Evolutionary conservation across 2,888 invertebrate genomes (phyloP), one percentile per base, ranked within the genome.

Genomic region (Plusia festucae): DNA sequence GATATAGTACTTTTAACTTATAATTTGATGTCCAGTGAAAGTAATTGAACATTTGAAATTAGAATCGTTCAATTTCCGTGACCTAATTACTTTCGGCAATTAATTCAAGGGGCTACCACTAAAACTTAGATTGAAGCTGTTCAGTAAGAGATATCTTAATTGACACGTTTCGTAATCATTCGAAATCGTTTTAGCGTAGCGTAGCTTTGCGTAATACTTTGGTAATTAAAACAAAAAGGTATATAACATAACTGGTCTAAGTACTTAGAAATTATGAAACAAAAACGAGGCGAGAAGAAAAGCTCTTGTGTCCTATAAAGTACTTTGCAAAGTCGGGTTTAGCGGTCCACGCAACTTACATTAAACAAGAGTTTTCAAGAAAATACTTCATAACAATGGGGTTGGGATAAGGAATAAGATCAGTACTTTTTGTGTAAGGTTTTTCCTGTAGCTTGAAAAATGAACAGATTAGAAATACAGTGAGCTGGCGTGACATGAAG

Each of bases 401-500:
- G 32, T 46, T 66, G 22, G 40, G 56, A 65, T 66, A 56, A 60
- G 69, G 60, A 68, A 65, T 66, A 56, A 70, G 61, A 69, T 71
- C 56, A 72, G 58, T 60, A 68, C 64, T 62, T 58, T 46, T 64
- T 54, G 27, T 53, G n/a, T 34, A 53, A 58, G 54, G 56, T 53
- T 24, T 53, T 24, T 71, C 59, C 71, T 57, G 74, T 44, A 32
- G 66, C 54, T 65, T 52, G 46, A 52, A 67, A 69, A 78, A 70
- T 65, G 69, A 67, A 67, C 55, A 73, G 73, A 68, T 68, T 71
- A 68, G 34, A 15, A 22, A 65, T 53, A 46, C 62, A 63, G 58
- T 73, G 76, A 77, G 54, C 66, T 56, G 54, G 65, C 78, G 71
- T 73, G 67, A 67, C 58, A 70, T 68, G 63, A 44, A 62, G 61